These are phyloP conservation scores for Macroglossus sobrinus DNA, from an alignment of 2,113 vertebrate species.

Conservation along the genomic window DNA sequence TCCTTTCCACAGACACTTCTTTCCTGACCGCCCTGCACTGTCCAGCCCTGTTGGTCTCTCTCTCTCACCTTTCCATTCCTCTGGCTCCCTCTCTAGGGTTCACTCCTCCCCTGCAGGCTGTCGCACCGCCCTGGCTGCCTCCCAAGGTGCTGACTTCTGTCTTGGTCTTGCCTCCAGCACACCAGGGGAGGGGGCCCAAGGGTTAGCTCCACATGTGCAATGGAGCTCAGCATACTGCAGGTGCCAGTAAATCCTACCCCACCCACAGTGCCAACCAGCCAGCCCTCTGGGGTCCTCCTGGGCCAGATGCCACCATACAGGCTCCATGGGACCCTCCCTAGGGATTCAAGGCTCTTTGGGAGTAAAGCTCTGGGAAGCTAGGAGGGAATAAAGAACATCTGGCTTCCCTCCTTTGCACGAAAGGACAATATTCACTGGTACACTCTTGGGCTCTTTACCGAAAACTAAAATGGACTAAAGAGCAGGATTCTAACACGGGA, in stretches of 20 bases:
- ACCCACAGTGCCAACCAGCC: background rate
- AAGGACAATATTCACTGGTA: background rate
- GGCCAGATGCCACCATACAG: too few species aligned
- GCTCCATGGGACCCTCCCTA: accelerated
- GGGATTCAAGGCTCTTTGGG: background rate
- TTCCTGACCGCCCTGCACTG: background rate
- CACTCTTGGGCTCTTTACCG: background rate
- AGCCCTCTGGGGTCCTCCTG: background rate
- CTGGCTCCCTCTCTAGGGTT: too few species aligned
- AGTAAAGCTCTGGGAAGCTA: background rate
- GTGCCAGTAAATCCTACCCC: background rate
- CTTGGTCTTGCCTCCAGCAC: background rate
- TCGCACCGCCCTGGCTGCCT: background rate
- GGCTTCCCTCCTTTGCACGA: background rate
- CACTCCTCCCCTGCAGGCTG: background rate
- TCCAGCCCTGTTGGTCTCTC: background rate
- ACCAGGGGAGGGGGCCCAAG: background rate
- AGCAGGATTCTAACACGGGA: background rate
- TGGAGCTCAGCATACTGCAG: background rate
- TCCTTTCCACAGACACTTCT: background rate
- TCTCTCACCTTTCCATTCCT: background rate
- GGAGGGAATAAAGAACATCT: background rate
- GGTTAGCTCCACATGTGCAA: background rate
- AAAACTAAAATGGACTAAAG: background rate
- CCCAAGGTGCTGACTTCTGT: background rate